A percentile compares a stretch with the other conserved stretches of the same genome.
These are phyloP conservation scores for Odontamblyopus rebecca DNA, from an alignment of 2,797 vertebrate species.

Conservation along the genomic window DNA sequence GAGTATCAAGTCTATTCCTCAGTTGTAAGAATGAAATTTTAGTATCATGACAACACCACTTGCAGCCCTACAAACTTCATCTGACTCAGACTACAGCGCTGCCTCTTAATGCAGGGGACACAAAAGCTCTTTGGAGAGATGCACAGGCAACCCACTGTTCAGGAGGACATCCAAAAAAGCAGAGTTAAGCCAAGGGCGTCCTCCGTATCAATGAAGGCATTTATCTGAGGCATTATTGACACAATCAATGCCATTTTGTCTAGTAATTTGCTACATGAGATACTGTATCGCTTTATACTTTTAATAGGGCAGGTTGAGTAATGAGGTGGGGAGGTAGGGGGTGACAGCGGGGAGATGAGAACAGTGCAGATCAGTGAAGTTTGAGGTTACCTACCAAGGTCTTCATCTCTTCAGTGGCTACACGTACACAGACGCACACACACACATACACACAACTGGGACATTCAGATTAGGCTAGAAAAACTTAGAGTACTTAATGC, in stretches of 20 bases:
- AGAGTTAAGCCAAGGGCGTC: constrained; percentile 69
- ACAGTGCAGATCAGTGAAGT: constrained; percentile 53
- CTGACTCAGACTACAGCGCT: constrained; percentile 53
- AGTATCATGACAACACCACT: not conserved
- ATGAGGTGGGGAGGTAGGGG: constrained; percentile 59
- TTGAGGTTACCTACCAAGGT: constrained; percentile 71
- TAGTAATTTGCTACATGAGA: constrained; percentile 64
- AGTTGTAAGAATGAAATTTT: too few species aligned
- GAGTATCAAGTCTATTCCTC: not conserved
- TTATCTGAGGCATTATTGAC: constrained; percentile 76
- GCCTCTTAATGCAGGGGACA: constrained; percentile 53
- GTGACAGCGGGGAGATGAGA: constrained; percentile 63
- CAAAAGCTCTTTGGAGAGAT: constrained; percentile 64
- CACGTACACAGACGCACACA: not conserved
- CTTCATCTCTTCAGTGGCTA: constrained; percentile 45
- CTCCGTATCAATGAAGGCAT: constrained; percentile 70
- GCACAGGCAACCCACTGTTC: constrained; percentile 65
- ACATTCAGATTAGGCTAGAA: constrained; percentile 52
- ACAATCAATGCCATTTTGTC: constrained; percentile 72
- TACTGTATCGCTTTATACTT: constrained; percentile 64
- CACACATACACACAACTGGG: constrained; percentile 28
- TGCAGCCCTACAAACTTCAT: not conserved
- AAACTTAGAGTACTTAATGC: constrained; percentile 58
- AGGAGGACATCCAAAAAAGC: constrained; percentile 43
- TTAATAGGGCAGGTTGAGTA: constrained; percentile 69